These are phyloP conservation scores for Periphyllus acericola DNA, from an alignment of 2,888 invertebrate genomes.

Conservation along the genomic window DNA sequence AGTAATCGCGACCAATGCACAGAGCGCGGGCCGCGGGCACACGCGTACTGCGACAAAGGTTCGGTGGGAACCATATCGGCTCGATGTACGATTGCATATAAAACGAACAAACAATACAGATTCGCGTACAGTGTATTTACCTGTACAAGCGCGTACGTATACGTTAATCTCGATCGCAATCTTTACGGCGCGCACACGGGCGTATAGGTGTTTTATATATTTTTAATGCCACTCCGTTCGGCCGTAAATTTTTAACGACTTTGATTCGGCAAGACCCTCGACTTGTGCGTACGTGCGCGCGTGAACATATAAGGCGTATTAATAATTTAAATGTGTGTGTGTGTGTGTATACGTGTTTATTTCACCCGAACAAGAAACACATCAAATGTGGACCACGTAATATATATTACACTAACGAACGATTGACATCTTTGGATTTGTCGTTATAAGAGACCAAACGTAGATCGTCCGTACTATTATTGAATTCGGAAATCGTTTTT, in stretches of 20 bases:
- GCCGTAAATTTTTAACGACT: constrained; percentile 1
- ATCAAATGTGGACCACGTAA: background rate
- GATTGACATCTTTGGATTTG: constrained; percentile 26
- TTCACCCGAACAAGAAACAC: background rate
- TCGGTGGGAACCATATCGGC: background rate
- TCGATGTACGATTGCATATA: too few species aligned
- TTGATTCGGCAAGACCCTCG: background rate
- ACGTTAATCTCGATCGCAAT: background rate
- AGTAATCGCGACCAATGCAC: background rate
- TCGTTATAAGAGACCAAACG: background rate
- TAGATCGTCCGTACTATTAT: background rate
- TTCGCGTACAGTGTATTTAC: too few species aligned
- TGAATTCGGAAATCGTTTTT: background rate
- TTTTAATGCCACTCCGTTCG: background rate
- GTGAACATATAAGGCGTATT: background rate
- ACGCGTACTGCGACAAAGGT: too few species aligned
- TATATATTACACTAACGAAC: constrained; percentile 11
- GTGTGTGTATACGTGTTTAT: background rate
- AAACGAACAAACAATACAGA: too few species aligned
- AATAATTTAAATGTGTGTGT: too few species aligned
- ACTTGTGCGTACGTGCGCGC: background rate
- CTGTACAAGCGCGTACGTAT: background rate
- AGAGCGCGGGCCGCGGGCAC: too few species aligned
- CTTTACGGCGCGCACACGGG: background rate
- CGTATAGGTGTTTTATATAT: background rate